These are phyloP conservation scores for Adrianichthys oophorus DNA, from an alignment of 2,797 vertebrate genomes.

Conservation along the genomic window DNA sequence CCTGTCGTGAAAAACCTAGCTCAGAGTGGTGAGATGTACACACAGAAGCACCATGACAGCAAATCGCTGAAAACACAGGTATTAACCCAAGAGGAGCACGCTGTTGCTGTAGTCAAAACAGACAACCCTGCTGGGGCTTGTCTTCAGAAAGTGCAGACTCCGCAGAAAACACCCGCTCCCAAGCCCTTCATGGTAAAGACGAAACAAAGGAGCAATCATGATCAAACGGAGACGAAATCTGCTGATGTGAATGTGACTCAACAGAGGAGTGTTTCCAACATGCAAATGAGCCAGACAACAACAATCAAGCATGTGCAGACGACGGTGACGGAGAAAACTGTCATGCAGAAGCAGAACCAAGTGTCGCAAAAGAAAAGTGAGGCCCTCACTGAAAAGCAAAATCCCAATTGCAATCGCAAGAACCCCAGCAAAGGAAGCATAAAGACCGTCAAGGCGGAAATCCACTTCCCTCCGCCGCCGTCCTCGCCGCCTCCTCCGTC, in stretches of 20 bases:
- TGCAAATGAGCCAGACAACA: constrained; percentile 64
- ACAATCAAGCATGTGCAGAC: constrained; percentile 71
- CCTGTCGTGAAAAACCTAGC: constrained; percentile 74
- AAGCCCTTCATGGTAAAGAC: constrained; percentile 64
- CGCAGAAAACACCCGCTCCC: constrained; percentile 54
- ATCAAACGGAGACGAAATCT: constrained; percentile 54
- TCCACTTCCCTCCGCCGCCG: constrained; percentile 82
- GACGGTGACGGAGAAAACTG: constrained; percentile 60
- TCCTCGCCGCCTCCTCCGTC: constrained; percentile 76
- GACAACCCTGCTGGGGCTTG: constrained; percentile 57
- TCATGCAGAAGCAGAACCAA: constrained; percentile 34
- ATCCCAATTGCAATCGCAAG: constrained; percentile 53
- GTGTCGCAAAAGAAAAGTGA: constrained; percentile 46
- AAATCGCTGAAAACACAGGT: constrained; percentile 73
- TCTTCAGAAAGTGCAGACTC: constrained; percentile 53
- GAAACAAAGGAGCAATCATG: constrained; percentile 61
- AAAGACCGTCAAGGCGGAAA: constrained; percentile 77
- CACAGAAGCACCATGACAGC: constrained; percentile 64
- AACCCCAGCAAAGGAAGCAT: constrained; percentile 64
- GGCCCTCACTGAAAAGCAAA: constrained; percentile 57
- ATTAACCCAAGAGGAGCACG: constrained; percentile 70
- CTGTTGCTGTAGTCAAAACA: constrained; percentile 62
- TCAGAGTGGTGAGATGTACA: constrained; percentile 61
- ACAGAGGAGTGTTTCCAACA: constrained; percentile 49
- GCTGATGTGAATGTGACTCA: constrained; percentile 46